Evolutionary conservation across 2,113 vertebrate species (phyloP).

Genomic region (Scophthalmus maximus): DNA sequence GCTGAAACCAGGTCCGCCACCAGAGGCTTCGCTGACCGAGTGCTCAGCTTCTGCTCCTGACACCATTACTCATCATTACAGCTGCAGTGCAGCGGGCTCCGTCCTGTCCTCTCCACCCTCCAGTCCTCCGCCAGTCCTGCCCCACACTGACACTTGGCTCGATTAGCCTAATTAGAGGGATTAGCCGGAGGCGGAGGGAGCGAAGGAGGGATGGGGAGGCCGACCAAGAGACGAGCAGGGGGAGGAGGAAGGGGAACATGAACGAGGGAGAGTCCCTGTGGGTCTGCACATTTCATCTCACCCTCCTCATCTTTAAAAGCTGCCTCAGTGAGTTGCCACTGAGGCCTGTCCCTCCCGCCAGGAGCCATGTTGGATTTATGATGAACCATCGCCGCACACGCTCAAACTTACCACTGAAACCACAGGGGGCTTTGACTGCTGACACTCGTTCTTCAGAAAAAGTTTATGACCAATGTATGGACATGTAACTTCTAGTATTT

Average conservation of each 20-base stretch:
- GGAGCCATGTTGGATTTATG: constrained; percentile 44
- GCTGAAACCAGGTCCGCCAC: constrained; percentile 45
- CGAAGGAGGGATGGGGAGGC: constrained; percentile 45
- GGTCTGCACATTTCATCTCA: constrained; percentile 61
- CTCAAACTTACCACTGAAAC: constrained; percentile 21
- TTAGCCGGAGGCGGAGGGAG: constrained; percentile 51
- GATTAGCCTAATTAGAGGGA: constrained; percentile 74
- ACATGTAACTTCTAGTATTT: not conserved
- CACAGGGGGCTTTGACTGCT: constrained; percentile 17
- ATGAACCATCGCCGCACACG: constrained; percentile 38
- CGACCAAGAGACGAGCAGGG: constrained; percentile 20
- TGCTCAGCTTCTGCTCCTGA: constrained; percentile 34
- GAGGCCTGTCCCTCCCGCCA: constrained; percentile 42
- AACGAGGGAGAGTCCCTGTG: constrained; percentile 40
- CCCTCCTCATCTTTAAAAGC: constrained; percentile 59
- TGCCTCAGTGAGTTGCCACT: constrained; percentile 52
- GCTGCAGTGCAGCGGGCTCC: constrained; percentile 22
- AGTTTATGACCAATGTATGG: constrained; percentile 1
- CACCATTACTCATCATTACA: constrained; percentile 68
- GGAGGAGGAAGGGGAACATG: constrained; percentile 26
- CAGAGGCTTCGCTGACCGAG: constrained; percentile 20
- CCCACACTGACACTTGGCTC: constrained; percentile 60
- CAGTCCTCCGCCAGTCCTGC: constrained; percentile 47
- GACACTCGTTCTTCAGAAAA: constrained; percentile 4
- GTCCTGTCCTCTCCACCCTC: constrained; percentile 42